Conservation (phyloP, 2,113 vertebrate genomes). For the Notechis scutatus region DNA sequence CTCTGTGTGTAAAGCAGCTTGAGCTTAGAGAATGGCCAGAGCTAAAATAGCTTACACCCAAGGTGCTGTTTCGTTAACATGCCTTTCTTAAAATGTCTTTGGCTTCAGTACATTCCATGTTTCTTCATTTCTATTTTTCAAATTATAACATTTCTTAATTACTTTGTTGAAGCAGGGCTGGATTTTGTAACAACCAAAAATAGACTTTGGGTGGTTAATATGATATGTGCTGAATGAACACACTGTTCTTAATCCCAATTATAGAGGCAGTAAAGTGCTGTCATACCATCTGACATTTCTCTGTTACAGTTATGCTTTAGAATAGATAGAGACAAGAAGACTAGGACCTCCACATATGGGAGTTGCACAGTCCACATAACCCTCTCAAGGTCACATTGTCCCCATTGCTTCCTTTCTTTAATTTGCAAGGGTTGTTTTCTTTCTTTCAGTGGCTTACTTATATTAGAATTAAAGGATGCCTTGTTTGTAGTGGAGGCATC, state of each 20-base stretch:
- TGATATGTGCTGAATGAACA: not conserved
- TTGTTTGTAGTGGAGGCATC: slow-evolving; percentile 2
- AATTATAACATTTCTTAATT: slow-evolving; percentile 2
- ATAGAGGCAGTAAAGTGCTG: slow-evolving; percentile 2
- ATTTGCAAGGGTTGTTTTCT: not conserved
- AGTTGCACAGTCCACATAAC: not conserved
- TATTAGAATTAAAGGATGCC: slow-evolving; percentile 4
- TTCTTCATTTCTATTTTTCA: not conserved
- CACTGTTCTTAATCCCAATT: slow-evolving; percentile 9
- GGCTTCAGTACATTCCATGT: not conserved
- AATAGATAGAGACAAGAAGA: not conserved
- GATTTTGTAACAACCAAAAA: slow-evolving; percentile 15
- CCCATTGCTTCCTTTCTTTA: not conserved
- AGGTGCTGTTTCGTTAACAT: not conserved
- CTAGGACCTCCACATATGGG: not conserved
- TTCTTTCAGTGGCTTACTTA: not conserved
- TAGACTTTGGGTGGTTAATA: not conserved
- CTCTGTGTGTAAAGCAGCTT: not conserved
- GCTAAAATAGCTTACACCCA: not conserved
- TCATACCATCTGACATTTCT: not conserved
- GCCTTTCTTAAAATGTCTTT: not conserved
- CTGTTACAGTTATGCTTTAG: not conserved
- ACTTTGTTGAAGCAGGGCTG: not conserved
- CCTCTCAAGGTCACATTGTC: not conserved
- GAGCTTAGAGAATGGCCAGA: not conserved